Evolutionary conservation across 2,888 invertebrate species (phyloP), one percentile per base, ranked within the genome.

Genomic region (Monopis laevigella): DNA sequence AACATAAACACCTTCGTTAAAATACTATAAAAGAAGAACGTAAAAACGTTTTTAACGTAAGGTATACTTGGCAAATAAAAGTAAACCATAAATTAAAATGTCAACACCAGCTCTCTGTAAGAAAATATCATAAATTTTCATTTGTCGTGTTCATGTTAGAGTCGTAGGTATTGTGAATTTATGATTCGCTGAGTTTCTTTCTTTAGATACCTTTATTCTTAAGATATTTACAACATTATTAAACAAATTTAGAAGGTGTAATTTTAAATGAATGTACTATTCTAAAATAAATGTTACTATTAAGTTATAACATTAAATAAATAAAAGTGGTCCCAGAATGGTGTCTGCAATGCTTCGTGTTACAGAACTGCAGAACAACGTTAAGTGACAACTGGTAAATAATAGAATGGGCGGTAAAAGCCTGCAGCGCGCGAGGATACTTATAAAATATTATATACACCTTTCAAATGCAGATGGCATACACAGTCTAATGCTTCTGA

Each of bases 1-100:
- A 51, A 42, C 16, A 38, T 19, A 40, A 44, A 29, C 40, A 32
- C 14, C 17, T n/a, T 6, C 17, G 32, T 32, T 32, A 32, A 32
- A 32, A 32, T 32, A 14, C 14, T n/a, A 32, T 13, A 32, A 14
- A 14, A 32, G 11, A 32, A 32, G 14, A 21, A 21, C 5, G 8
- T 21, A 21, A 7, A 21, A 21, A 32, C 32, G 32, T 17, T 32
- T 17, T 13, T n/a, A n/a, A n/a, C n/a, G n/a, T n/a, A 14, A 29
- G 12, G 12, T 14, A 29, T 14, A 29, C 14, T 14, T 29, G 29
- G 14, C 32, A 32, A 17, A 32, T 7, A 17, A 32, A 17, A 16
- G 14, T 32, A 17, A 32, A 32, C 16, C 32, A 17, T 32, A 32
- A 32, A 32, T 17, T n/a, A n/a, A n/a, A 17, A 17, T 32, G 32